Conservation (phyloP, 64 coral and sea anemone genomes). For the Pocillopora damicornis region DNA sequence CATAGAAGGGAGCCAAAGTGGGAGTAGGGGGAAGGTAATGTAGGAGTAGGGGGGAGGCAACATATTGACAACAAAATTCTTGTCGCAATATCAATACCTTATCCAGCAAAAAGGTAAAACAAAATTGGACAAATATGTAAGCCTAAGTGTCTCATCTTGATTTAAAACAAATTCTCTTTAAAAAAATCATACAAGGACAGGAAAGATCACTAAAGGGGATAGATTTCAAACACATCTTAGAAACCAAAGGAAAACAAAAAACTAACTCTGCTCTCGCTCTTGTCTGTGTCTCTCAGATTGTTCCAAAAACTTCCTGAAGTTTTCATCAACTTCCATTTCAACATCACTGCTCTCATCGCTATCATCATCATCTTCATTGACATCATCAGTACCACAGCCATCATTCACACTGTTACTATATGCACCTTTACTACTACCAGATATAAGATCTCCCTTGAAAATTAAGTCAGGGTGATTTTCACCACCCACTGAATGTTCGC, state of each 20-base stretch:
- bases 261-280: conserved; percentile 72
- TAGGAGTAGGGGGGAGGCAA: too few relatives aligned
- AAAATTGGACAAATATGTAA: too few relatives aligned
- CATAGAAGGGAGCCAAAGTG: too few relatives aligned
- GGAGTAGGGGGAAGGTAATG: too few relatives aligned
- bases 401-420: not conserved
- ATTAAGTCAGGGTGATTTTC: not conserved
- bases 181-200: not conserved
- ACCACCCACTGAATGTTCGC: not conserved
- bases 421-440: not conserved
- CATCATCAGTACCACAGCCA: not conserved
- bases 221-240: not conserved
- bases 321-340: conserved; percentile 73
- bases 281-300: conserved; percentile 78
- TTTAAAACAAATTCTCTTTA: not conserved
- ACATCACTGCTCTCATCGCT: conserved; percentile 43
- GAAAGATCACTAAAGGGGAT: not conserved
- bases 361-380: not conserved
- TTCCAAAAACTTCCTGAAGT: conserved; percentile 77
- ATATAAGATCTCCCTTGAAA: not conserved
- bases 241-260: not conserved
- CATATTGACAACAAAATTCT: too few relatives aligned
- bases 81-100: too few relatives aligned
- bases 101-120: too few relatives aligned
- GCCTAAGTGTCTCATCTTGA: too few relatives aligned